A percentile compares a stretch with the other conserved stretches of the same genome.
phyloP scores from a whole-genome alignment of 1,140 invertebrate species.

The Platorchestia sp. region DNA sequence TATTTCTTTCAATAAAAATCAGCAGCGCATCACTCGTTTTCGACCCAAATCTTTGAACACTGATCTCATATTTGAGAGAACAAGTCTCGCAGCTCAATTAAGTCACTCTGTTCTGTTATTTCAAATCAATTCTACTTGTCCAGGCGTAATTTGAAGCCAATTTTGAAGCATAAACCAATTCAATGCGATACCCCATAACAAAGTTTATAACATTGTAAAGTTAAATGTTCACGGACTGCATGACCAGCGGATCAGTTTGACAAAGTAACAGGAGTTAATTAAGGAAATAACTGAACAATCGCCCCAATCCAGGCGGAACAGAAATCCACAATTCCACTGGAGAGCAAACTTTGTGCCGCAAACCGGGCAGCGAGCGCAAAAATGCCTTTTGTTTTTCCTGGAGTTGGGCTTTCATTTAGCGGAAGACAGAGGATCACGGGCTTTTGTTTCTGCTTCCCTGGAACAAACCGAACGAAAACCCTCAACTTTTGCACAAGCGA shows the following conservation, averaged over 20 bases:
- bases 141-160: too few relatives aligned
- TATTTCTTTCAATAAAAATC: too few relatives aligned
- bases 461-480: not conserved
- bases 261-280: not conserved
- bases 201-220: too few relatives aligned
- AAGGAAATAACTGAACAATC: not conserved
- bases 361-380: not conserved
- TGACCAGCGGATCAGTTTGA: not conserved
- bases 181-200: too few relatives aligned
- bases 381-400: not conserved
- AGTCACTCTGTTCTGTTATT: not conserved
- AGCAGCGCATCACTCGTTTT: not conserved
- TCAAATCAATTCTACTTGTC: not conserved
- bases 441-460: constrained; percentile 9
- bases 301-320: not conserved
- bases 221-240: too few relatives aligned
- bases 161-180: not conserved
- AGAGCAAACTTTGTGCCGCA: not conserved
- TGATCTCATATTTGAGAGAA: not conserved
- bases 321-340: not conserved
- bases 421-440: constrained; percentile 34
- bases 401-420: constrained; percentile 21
- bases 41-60: not conserved
- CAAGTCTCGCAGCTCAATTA: not conserved
- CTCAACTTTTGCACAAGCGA: constrained; percentile 2